These are phyloP conservation scores for Deilephila porcellus DNA, from an alignment of 2,888 invertebrate genomes.

Conservation along the genomic window DNA sequence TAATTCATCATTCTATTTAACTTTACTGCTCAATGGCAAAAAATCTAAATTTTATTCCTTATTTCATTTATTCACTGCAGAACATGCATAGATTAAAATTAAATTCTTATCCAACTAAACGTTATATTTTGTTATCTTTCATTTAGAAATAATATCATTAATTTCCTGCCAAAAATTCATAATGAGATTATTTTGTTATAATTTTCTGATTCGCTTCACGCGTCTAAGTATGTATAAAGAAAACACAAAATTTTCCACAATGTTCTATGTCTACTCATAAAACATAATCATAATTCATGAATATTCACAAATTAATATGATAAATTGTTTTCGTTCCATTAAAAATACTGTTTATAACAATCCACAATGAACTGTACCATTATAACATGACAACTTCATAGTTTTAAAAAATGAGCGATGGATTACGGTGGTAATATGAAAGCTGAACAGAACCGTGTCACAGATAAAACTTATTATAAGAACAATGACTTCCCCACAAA, in stretches of 20 bases:
- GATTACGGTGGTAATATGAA: conserved; percentile 11
- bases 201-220: background rate
- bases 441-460: conserved; percentile 29
- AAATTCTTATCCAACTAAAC: background rate
- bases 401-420: conserved; percentile 21
- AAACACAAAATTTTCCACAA: background rate
- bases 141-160: background rate
- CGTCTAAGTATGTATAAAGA: background rate
- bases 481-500: conserved; percentile 68
- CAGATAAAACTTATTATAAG: conserved; percentile 40
- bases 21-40: too few relatives aligned
- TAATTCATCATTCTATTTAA: too few relatives aligned
- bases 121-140: background rate
- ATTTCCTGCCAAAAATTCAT: background rate
- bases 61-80: too few relatives aligned
- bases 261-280: background rate
- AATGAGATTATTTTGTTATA: background rate
- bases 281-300: conserved; percentile 14
- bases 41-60: too few relatives aligned
- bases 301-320: conserved; percentile 21
- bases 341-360: conserved; percentile 11
- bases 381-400: conserved; percentile 19
- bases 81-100: too few relatives aligned
- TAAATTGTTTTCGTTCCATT: conserved; percentile 15
- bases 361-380: conserved; percentile 3